These are phyloP conservation scores for Dexiosoma caninum DNA, from an alignment of 2,888 invertebrate species.

Conservation along the genomic window DNA sequence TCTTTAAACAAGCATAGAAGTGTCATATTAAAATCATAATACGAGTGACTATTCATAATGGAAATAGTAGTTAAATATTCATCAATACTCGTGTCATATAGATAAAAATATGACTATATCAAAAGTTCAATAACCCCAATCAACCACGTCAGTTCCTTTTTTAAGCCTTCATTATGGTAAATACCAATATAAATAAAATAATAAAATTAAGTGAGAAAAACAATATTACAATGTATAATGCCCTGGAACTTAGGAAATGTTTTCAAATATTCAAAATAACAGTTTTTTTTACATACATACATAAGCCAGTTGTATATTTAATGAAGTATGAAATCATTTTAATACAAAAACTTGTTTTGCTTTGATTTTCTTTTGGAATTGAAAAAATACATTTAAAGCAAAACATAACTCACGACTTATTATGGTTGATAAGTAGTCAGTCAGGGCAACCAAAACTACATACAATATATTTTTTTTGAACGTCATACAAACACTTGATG, in stretches of 20 bases:
- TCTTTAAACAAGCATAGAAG: conserved; percentile 21
- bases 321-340: conserved; percentile 1
- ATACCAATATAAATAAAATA: conserved; percentile 30
- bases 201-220: no score
- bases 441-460: no score
- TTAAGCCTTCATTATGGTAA: conserved; percentile 51
- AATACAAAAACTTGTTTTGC: not conserved
- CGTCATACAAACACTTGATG: no score
- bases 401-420: not conserved
- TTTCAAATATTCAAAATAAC: conserved; percentile 46
- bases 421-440: no score
- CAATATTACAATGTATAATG: not conserved
- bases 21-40: conserved; percentile 54
- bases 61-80: conserved; percentile 25
- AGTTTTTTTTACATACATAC: not conserved
- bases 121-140: conserved; percentile 75
- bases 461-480: no score
- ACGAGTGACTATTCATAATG: not conserved
- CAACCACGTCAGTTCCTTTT: conserved; percentile 58
- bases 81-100: conserved; percentile 5
- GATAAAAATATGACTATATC: conserved; percentile 71
- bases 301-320: not conserved
- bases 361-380: not conserved
- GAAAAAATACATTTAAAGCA: not conserved
- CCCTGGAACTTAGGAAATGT: not conserved